phyloP scores from a whole-genome alignment of 2,888 invertebrate genomes.

The Apodemia zela region DNA sequence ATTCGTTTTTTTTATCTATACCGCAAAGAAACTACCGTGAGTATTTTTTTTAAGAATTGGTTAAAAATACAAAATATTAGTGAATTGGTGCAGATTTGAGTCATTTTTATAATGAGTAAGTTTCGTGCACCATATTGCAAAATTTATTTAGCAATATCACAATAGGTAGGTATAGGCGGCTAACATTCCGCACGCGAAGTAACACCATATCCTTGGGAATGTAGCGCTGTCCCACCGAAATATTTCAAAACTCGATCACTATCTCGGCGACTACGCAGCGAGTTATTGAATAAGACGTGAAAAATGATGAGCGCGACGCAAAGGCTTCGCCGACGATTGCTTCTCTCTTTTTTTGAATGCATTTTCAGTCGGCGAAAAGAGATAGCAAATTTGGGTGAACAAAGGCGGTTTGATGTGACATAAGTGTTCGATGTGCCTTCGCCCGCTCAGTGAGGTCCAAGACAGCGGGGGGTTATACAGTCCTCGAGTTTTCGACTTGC shows the following conservation, averaged over 20 bases:
- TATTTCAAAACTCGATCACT: constrained; percentile 77
- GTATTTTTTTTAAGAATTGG: too few species aligned
- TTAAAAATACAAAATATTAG: too few species aligned
- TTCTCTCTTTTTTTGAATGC: constrained; percentile 46
- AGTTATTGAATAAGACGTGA: constrained; percentile 80
- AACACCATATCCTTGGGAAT: constrained; percentile 80
- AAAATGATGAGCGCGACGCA: constrained; percentile 73
- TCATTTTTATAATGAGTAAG: too few species aligned
- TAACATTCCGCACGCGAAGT: constrained; percentile 76
- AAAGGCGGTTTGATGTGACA: constrained; percentile 68
- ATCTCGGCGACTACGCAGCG: constrained; percentile 73
- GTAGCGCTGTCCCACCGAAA: constrained; percentile 69
- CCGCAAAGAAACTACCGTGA: too few species aligned
- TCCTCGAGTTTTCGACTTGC: constrained; percentile 47
- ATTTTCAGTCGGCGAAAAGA: constrained; percentile 42
- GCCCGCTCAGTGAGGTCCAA: constrained; percentile 61
- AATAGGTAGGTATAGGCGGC: constrained; percentile 30
- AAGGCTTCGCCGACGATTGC: constrained; percentile 65
- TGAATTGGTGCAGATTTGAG: too few species aligned
- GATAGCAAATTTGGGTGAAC: constrained; percentile 62
- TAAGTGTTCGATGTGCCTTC: constrained; percentile 46
- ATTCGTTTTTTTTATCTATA: too few species aligned
- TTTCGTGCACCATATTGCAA: neutral
- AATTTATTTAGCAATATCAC: constrained; percentile 34
- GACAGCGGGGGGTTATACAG: constrained; percentile 59